phyloP scores from a whole-genome alignment of 2,888 invertebrate genomes.

The Lysandra coridon region DNA sequence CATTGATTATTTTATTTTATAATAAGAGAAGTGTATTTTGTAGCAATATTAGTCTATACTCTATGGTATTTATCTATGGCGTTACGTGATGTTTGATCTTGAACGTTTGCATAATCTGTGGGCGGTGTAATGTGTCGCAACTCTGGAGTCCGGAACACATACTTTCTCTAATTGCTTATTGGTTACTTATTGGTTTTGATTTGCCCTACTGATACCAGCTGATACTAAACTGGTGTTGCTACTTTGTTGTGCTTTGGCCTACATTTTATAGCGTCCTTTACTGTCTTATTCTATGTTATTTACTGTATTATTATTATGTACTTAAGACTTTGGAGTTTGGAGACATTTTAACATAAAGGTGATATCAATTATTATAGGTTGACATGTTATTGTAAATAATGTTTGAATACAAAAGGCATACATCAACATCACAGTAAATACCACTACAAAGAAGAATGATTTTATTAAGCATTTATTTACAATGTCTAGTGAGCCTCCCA shows the following conservation, averaged over 20 bases:
- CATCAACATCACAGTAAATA: not conserved
- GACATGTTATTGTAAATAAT: too few species aligned
- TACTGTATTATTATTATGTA: not conserved
- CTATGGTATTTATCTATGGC: conserved; percentile 28
- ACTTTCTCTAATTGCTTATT: conserved; percentile 34
- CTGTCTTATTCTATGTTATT: not conserved
- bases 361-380: not conserved
- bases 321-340: too few species aligned
- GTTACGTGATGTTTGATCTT: conserved; percentile 47
- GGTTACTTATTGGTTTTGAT: conserved; percentile 29
- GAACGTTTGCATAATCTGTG: conserved; percentile 46
- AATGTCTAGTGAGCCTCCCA: conserved; percentile 11
- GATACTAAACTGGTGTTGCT: not conserved
- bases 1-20: too few species aligned
- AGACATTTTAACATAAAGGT: too few species aligned
- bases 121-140: conserved; percentile 38
- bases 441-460: not conserved
- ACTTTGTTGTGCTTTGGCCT: not conserved
- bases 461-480: conserved; percentile 6
- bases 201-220: not conserved
- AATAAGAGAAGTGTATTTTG: too few species aligned
- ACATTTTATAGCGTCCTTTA: not conserved
- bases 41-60: not conserved
- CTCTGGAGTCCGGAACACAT: conserved; percentile 33
- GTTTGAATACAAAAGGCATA: not conserved